A percentile compares a stretch with the other conserved stretches of the same genome.
phyloP scores from a whole-genome alignment of 2,888 invertebrate species.

The Euspilapteryx auroguttella region DNA sequence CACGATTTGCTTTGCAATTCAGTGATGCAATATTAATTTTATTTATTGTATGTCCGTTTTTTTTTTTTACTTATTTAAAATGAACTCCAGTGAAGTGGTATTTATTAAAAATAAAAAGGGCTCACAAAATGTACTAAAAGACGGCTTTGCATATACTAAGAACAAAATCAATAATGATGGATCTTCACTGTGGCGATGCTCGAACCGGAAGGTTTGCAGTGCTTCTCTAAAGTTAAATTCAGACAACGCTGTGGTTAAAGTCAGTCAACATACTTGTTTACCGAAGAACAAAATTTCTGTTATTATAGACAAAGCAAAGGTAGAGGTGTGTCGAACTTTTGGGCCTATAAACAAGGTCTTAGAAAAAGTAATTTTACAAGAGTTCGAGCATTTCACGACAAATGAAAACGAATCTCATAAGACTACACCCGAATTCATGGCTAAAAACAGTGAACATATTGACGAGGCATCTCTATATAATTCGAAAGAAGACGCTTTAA shows the following conservation, averaged over 20 bases:
- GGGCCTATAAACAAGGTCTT: slow-evolving; percentile 3
- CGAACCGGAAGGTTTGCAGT: no score
- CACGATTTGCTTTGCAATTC: no score
- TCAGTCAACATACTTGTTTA: slow-evolving; percentile 2
- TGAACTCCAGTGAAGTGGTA: no score
- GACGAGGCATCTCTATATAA: slow-evolving; percentile 3
- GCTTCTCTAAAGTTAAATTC: slow-evolving; percentile 3
- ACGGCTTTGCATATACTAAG: no score
- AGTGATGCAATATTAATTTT: no score
- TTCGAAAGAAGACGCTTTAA: slow-evolving; percentile 3
- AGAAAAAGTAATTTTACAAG: slow-evolving; percentile 4
- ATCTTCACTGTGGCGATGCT: no score
- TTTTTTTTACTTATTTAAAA: no score
- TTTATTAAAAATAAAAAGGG: no score
- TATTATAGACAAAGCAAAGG: slow-evolving; percentile 4
- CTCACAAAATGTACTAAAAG: no score
- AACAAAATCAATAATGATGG: no score
- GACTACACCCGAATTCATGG: not conserved
- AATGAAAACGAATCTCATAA: not conserved
- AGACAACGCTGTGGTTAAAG: not conserved
- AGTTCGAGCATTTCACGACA: not conserved
- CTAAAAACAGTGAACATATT: slow-evolving; percentile 3
- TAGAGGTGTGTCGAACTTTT: slow-evolving; percentile 4
- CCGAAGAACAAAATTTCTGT: slow-evolving; percentile 5
- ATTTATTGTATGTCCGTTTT: no score